A percentile compares a stretch with the other conserved stretches of the same genome.
Conservation (phyloP, 37 sponge, comb jelly and placozoan genomes). For the Geodia barretti region DNA sequence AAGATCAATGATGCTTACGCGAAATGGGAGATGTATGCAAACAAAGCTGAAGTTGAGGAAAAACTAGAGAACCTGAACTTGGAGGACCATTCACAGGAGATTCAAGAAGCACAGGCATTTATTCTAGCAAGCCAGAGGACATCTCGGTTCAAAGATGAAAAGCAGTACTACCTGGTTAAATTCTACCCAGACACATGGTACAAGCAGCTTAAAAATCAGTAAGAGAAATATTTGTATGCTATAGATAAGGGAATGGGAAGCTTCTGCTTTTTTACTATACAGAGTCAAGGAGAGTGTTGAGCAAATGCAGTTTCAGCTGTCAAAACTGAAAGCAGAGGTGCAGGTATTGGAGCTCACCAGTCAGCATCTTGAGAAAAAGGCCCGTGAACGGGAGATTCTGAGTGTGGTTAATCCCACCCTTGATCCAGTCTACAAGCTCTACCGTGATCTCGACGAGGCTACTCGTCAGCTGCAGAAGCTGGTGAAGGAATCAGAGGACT, state of each 20-base stretch:
- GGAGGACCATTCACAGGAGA: neutral
- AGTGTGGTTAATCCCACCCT: neutral
- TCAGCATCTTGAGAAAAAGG: neutral
- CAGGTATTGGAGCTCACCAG: neutral
- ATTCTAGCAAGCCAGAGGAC: constrained; percentile 8
- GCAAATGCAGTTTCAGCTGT: constrained; percentile 5
- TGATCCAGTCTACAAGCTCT: neutral
- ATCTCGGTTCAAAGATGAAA: constrained; percentile 12
- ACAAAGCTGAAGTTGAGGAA: constrained; percentile 33
- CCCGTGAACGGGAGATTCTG: neutral
- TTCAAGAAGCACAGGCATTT: constrained; percentile 32
- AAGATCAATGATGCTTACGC: constrained; percentile 15
- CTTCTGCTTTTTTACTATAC: too few species aligned
- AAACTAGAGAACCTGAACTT: constrained; percentile 11
- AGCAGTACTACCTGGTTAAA: constrained; percentile 17
- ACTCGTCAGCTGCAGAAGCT: neutral
- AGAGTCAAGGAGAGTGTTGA: constrained; percentile 15
- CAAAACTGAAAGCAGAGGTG: neutral
- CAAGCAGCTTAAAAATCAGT: constrained; percentile 1
- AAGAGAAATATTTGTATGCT: neutral
- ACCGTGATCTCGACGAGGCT: neutral
- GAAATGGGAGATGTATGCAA: constrained; percentile 47
- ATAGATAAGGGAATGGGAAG: neutral
- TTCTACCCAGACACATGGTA: constrained; percentile 44
- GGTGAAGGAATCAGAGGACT: neutral